Percentiles rank a stretch among this genome's conserved stretches.
Conservation (phyloP, 2,888 invertebrate species). For the Pristionchus fissidentatus region DNA sequence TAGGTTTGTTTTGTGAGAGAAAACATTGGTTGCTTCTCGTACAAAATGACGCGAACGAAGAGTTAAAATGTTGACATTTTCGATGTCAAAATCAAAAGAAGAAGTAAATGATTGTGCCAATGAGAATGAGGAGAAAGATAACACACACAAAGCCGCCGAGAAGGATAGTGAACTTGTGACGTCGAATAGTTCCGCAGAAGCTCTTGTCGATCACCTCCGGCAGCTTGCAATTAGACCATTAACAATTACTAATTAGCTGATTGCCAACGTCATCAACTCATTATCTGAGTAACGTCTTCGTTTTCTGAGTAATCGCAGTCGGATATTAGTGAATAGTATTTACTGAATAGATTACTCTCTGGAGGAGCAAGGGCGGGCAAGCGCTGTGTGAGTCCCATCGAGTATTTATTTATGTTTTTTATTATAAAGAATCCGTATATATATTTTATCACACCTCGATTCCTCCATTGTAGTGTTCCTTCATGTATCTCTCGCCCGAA, state of each 20-base stretch:
- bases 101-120: background rate
- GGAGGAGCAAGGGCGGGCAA: background rate
- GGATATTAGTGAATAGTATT: background rate
- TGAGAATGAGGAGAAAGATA: background rate
- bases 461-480: conserved; percentile 43
- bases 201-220: conserved; percentile 42
- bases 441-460: too few relatives aligned
- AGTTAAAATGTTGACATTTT: background rate
- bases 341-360: background rate
- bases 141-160: background rate
- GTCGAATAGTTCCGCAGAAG: conserved; percentile 1
- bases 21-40: too few relatives aligned
- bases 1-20: too few relatives aligned
- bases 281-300: too few relatives aligned
- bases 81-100: background rate
- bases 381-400: background rate
- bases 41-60: background rate
- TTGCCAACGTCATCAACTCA: too few relatives aligned
- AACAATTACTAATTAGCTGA: too few relatives aligned
- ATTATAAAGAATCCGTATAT: background rate
- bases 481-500: conserved; percentile 34
- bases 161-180: conserved; percentile 8
- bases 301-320: background rate
- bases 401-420: background rate
- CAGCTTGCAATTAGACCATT: too few relatives aligned